Conservation (phyloP, 2,113 vertebrate genomes). For the Crotalus helleri region DNA sequence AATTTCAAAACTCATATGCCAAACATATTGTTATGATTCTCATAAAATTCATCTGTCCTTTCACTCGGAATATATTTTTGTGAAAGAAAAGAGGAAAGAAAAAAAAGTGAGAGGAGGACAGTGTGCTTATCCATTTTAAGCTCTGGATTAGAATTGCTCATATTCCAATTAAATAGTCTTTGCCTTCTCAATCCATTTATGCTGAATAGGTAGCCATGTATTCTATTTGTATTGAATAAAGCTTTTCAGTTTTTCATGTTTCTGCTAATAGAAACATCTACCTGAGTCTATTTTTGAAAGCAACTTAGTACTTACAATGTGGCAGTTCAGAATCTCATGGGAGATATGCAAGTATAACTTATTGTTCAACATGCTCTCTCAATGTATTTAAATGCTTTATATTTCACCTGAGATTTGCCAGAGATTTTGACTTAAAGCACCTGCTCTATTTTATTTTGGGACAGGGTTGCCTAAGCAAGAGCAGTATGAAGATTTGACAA, state of each 20-base stretch:
- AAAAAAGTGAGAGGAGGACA: neutral
- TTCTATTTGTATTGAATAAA: neutral
- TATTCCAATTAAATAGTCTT: neutral
- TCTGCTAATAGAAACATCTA: neutral
- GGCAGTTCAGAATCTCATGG: neutral
- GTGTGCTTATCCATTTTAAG: neutral
- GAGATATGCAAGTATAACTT: neutral
- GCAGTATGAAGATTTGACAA: neutral
- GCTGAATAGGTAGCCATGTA: neutral
- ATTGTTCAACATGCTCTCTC: neutral
- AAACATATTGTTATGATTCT: neutral
- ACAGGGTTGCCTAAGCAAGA: neutral
- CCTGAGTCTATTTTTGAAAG: neutral
- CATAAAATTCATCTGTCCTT: neutral
- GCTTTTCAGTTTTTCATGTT: neutral
- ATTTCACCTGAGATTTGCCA: neutral
- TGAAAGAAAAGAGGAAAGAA: neutral
- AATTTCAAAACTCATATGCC: neutral
- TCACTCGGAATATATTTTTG: neutral
- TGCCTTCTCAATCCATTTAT: neutral
- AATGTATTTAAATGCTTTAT: neutral
- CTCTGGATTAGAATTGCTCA: neutral
- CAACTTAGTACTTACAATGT: neutral
- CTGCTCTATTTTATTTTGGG: neutral
- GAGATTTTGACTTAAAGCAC: neutral